Evolutionary conservation across 92 coral and sea anemone genomes (phyloP).

Genomic region (Galaxea fascicularis): DNA sequence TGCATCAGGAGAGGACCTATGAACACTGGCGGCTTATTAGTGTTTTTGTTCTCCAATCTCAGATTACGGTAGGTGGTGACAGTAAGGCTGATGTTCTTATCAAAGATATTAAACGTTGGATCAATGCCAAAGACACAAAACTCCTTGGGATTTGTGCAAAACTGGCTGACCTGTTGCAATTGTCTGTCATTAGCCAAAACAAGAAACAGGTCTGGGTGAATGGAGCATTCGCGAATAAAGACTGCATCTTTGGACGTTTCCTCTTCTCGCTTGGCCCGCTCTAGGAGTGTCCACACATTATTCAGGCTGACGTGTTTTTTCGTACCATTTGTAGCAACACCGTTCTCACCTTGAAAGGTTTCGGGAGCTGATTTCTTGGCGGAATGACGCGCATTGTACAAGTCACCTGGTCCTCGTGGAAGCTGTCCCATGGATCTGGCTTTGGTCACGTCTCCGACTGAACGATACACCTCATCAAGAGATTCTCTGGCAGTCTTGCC

Average conservation of each 20-base stretch:
- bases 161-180: conserved; percentile 47
- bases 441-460: conserved; percentile 52
- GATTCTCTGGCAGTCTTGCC: conserved; percentile 47
- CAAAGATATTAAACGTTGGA: conserved; percentile 66
- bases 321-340: neutral
- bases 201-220: conserved; percentile 52
- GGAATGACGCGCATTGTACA: conserved; percentile 53
- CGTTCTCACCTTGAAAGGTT: neutral
- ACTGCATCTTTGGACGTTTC: conserved; percentile 45
- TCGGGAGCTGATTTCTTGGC: conserved; percentile 17
- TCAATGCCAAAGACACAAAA: conserved; percentile 57
- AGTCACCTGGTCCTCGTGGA: conserved; percentile 59
- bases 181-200: conserved; percentile 64
- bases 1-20: conserved; percentile 63
- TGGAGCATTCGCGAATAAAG: conserved; percentile 54
- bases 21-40: conserved; percentile 58
- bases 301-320: neutral
- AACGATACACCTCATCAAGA: conserved; percentile 48
- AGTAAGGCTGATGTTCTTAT: conserved; percentile 56
- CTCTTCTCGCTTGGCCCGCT: conserved; percentile 69
- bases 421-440: conserved; percentile 47
- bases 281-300: conserved; percentile 54
- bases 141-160: conserved; percentile 57
- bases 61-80: conserved; percentile 62
- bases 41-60: conserved; percentile 29